Evolutionary conservation across 2,113 vertebrate species (phyloP).

Genomic region (Rhinopithecus roxellana): DNA sequence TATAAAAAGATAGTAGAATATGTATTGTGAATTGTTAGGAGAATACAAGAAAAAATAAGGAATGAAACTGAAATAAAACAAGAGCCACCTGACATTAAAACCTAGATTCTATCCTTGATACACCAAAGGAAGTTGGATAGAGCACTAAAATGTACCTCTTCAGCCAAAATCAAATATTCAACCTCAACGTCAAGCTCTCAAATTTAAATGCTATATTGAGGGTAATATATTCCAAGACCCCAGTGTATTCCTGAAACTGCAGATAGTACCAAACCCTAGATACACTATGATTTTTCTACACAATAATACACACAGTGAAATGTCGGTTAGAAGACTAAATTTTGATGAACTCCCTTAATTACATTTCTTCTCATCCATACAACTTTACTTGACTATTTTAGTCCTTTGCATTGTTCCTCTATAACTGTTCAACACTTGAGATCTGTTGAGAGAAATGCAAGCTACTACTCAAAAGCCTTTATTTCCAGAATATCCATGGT

Average conservation of each 20-base stretch:
- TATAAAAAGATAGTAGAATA: background rate
- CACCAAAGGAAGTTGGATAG: background rate
- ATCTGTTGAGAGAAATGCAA: background rate
- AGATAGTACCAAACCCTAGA: too few species aligned
- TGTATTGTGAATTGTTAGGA: background rate
- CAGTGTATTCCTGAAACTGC: too few species aligned
- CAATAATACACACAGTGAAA: too few species aligned
- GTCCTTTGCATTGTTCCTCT: background rate
- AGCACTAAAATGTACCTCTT: background rate
- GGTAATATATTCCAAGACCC: too few species aligned
- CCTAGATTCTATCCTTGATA: background rate
- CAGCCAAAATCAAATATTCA: background rate
- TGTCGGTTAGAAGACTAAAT: background rate
- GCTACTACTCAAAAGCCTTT: background rate
- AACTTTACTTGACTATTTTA: background rate
- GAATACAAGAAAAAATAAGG: background rate
- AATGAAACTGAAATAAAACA: background rate
- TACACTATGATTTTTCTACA: too few species aligned
- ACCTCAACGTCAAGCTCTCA: background rate
- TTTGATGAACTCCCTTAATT: background rate
- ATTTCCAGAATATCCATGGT: rapidly evolving
- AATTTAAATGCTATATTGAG: too few species aligned
- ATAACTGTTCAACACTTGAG: background rate
- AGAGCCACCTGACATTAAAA: background rate
- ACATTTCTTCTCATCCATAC: background rate